Conservation (phyloP, 2,888 invertebrate species). For the Drosophila infuscata region DNA sequence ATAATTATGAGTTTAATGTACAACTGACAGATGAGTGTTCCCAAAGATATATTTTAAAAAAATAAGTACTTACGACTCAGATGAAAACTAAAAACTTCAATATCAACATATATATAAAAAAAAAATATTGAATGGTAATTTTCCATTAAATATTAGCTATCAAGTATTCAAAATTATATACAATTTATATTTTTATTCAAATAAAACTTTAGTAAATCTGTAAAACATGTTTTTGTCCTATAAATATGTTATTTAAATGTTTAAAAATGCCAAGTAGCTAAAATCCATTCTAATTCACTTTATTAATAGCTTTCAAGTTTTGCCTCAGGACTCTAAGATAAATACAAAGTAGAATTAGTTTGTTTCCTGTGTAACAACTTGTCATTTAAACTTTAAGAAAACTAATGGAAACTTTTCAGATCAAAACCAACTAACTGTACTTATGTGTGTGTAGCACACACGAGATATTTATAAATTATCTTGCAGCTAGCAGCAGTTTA, state of each 20-base stretch:
- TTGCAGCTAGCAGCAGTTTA: conserved; percentile 12
- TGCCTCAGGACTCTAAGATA: background rate
- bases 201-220: background rate
- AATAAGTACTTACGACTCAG: background rate
- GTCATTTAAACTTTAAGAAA: background rate
- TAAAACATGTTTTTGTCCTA: conserved; percentile 18
- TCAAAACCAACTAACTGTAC: background rate
- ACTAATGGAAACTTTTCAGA: background rate
- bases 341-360: conserved; percentile 7
- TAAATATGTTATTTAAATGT: conserved; percentile 15
- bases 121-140: background rate
- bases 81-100: background rate
- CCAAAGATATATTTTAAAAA: background rate
- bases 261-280: conserved; percentile 28
- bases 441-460: background rate
- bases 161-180: background rate
- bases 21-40: conserved; percentile 32
- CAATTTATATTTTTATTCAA: background rate
- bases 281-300: conserved; percentile 18
- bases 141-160: background rate
- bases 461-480: background rate
- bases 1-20: conserved; percentile 17
- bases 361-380: background rate
- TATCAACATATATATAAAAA: background rate
- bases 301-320: conserved; percentile 11